These are phyloP conservation scores for Calypte anna DNA, from an alignment of 2,113 vertebrate species.

Conservation along the genomic window DNA sequence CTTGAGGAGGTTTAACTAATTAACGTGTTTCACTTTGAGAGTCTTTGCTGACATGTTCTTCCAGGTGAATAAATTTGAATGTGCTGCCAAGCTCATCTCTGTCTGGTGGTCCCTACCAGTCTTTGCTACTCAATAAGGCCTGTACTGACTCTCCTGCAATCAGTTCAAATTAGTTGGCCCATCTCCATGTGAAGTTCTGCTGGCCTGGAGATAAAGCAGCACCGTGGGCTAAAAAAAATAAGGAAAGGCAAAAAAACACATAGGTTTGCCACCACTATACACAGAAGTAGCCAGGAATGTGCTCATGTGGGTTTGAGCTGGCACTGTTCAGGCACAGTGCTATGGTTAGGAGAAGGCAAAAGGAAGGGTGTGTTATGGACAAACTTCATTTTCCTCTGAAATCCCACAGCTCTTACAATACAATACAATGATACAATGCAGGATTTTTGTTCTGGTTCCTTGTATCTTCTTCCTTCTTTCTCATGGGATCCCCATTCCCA, in stretches of 20 bases:
- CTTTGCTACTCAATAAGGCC: not conserved
- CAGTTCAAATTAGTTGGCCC: not conserved
- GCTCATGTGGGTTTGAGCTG: not conserved
- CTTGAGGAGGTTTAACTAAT: conserved; percentile 48
- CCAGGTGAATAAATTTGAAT: conserved; percentile 2
- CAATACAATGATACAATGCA: not conserved
- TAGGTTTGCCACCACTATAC: not conserved
- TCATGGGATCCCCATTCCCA: not conserved
- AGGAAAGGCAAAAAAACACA: not conserved
- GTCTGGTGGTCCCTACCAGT: not conserved
- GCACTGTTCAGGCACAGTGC: not conserved
- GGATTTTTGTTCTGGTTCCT: not conserved
- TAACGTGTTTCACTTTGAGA: not conserved
- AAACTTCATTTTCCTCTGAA: not conserved
- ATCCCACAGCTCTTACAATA: not conserved
- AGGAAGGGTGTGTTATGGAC: not conserved
- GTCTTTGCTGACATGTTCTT: conserved; percentile 23
- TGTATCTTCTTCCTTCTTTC: not conserved
- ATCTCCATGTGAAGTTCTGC: not conserved
- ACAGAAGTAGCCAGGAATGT: not conserved
- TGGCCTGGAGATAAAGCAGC: not conserved
- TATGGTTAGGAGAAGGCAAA: not conserved
- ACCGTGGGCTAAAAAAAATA: not conserved
- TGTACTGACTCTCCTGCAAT: not conserved
- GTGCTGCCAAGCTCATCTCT: not conserved